Percentiles rank a stretch among this genome's conserved stretches.
phyloP scores from a whole-genome alignment of 2,888 invertebrate genomes.

The Oeneis ivallda region DNA sequence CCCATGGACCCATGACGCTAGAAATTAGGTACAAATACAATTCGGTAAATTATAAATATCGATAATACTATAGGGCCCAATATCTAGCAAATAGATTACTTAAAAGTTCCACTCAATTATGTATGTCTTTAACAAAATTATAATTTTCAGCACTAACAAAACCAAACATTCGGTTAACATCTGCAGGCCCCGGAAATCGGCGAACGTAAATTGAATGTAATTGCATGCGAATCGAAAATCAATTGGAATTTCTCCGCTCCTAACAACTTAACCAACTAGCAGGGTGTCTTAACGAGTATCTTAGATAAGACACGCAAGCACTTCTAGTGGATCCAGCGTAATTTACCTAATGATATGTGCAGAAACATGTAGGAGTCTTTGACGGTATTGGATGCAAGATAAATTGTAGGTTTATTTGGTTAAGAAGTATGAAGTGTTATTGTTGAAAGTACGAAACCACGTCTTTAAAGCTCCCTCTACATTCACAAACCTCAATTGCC shows the following conservation, averaged over 20 bases:
- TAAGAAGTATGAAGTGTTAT: too few species aligned
- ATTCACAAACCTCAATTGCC: too few species aligned
- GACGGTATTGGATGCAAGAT: background rate
- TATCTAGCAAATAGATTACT: too few species aligned
- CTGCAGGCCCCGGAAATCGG: constrained; percentile 30
- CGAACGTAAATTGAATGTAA: constrained; percentile 40
- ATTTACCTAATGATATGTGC: constrained; percentile 72
- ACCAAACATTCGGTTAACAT: constrained; percentile 19
- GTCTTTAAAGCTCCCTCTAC: too few species aligned
- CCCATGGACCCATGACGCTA: too few species aligned
- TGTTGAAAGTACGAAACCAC: too few species aligned
- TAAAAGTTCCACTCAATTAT: too few species aligned
- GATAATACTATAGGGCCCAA: too few species aligned
- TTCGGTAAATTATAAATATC: too few species aligned
- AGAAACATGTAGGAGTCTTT: constrained; percentile 31
- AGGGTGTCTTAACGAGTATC: constrained; percentile 55
- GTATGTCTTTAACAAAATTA: background rate
- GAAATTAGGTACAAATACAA: too few species aligned
- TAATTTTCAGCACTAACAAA: constrained; percentile 8
- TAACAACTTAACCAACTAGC: constrained; percentile 40
- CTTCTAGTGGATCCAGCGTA: constrained; percentile 69
- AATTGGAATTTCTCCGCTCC: constrained; percentile 37
- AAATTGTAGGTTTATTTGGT: background rate
- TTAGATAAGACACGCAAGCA: constrained; percentile 64
- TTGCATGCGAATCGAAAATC: constrained; percentile 40